Percentiles rank a stretch among this genome's conserved stretches.
phyloP scores from a whole-genome alignment of 2,888 invertebrate species.

The Lasius platythorax region DNA sequence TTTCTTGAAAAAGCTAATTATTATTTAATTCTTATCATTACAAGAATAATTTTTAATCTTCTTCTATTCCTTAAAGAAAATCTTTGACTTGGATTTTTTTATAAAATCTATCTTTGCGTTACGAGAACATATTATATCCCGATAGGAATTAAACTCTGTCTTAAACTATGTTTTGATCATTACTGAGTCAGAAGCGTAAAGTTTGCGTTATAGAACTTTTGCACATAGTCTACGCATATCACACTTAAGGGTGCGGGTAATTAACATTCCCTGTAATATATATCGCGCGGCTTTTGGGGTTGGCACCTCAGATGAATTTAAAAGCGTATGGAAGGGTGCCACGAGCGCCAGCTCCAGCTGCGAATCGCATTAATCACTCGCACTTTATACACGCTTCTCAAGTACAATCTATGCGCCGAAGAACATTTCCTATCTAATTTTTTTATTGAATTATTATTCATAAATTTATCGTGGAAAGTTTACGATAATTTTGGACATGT shows the following conservation, averaged over 20 bases:
- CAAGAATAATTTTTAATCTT: background rate
- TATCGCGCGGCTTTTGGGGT: conserved; percentile 77
- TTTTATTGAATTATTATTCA: conserved; percentile 2
- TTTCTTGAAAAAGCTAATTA: conserved; percentile 4
- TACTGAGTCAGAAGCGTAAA: background rate
- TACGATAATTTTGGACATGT: background rate
- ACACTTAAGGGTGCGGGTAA: conserved; percentile 71
- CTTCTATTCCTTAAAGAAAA: background rate
- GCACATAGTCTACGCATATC: conserved; percentile 10
- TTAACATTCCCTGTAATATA: conserved; percentile 81
- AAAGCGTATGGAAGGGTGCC: conserved; percentile 70
- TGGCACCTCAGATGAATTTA: conserved; percentile 78
- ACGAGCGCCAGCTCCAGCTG: conserved; percentile 84
- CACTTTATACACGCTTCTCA: conserved; percentile 65
- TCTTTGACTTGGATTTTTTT: background rate
- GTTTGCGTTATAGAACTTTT: conserved; percentile 20
- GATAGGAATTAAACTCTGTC: background rate
- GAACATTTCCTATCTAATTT: conserved; percentile 8
- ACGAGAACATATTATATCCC: background rate
- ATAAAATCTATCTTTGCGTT: background rate
- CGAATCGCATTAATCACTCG: conserved; percentile 84
- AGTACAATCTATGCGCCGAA: background rate
- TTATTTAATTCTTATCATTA: conserved; percentile 16
- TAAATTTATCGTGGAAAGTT: conserved; percentile 1
- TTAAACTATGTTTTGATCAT: background rate